A percentile compares a stretch with the other conserved stretches of the same genome.
Evolutionary conservation across 2,888 invertebrate genomes (phyloP).

Genomic region (Xanthorhoe designata): DNA sequence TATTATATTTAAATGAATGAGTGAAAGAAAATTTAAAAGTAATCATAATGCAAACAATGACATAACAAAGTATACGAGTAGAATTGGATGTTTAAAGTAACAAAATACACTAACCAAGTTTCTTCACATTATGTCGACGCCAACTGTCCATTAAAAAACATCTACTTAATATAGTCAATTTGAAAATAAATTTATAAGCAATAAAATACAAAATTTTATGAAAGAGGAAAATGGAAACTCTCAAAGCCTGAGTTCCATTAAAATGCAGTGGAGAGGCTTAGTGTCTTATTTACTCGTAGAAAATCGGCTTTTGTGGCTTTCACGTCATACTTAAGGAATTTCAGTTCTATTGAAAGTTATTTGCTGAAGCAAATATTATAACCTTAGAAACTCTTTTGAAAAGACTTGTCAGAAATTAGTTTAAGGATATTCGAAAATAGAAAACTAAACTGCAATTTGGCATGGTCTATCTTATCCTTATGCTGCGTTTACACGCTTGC

Average conservation of each 20-base stretch:
- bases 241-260: constrained; percentile 25
- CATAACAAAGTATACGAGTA: no score
- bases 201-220: neutral
- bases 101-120: no score
- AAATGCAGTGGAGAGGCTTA: constrained; percentile 17
- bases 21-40: no score
- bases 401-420: no score
- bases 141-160: neutral
- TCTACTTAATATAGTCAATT: neutral
- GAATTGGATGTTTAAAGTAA: no score
- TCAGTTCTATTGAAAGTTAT: neutral
- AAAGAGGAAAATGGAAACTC: constrained; percentile 13
- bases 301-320: neutral
- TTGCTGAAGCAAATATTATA: neutral
- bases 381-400: neutral
- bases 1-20: no score
- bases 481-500: no score
- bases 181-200: constrained; percentile 5
- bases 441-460: no score
- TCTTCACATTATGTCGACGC: neutral
- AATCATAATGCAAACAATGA: no score
- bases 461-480: no score
- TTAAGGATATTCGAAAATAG: no score
- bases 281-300: neutral
- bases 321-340: neutral